Conservation (phyloP, 2,797 vertebrate genomes). For the Trichosurus vulpecula region DNA sequence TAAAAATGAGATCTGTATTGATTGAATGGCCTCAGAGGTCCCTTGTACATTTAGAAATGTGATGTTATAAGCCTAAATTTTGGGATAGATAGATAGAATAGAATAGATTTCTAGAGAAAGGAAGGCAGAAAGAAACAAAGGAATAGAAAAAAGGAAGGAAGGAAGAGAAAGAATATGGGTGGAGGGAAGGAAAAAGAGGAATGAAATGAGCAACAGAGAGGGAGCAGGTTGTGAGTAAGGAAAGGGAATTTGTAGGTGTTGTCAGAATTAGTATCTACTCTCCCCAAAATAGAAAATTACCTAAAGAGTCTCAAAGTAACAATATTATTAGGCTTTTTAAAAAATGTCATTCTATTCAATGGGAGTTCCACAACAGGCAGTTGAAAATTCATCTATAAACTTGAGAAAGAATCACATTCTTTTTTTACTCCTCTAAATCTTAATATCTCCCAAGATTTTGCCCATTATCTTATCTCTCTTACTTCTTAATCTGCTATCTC, state of each 20-base stretch:
- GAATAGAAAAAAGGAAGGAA: too few species aligned
- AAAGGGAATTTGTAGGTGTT: neutral
- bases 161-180: too few species aligned
- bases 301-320: neutral
- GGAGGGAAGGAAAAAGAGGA: neutral
- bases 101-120: too few species aligned
- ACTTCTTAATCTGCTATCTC: neutral
- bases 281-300: neutral
- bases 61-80: neutral
- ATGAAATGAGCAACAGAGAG: neutral
- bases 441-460: neutral
- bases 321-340: neutral
- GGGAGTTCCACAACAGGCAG: neutral
- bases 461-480: neutral
- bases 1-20: neutral
- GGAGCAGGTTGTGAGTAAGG: slow-evolving; percentile 14
- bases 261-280: neutral
- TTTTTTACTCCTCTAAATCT: neutral
- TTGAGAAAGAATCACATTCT: neutral
- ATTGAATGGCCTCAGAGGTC: neutral
- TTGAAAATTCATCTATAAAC: neutral
- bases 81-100: too few species aligned
- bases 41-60: neutral
- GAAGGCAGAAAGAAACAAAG: too few species aligned
- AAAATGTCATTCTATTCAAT: neutral